A percentile compares a stretch with the other conserved stretches of the same genome.
phyloP scores from a whole-genome alignment of 2,113 vertebrate species.

The Grammatotria lemairii region DNA sequence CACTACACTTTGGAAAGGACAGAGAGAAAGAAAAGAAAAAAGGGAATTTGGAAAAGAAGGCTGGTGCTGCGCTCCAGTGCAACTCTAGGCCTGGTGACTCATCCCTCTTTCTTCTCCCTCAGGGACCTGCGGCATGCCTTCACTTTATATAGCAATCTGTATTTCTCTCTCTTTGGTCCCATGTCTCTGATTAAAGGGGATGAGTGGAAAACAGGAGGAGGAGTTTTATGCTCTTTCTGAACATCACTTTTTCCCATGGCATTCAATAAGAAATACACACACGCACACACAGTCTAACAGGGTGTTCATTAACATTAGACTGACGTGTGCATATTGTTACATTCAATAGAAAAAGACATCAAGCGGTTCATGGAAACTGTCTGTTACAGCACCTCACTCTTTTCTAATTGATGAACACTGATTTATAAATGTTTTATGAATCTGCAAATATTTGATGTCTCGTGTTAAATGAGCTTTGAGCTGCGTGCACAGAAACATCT shows the following conservation, averaged over 20 bases:
- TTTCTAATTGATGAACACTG: not conserved
- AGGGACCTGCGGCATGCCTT: constrained; percentile 59
- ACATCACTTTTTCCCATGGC: constrained; percentile 25
- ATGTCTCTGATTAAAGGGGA: constrained; percentile 39
- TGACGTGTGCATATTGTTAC: not conserved
- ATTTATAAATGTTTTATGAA: not conserved
- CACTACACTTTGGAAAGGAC: not conserved
- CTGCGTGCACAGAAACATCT: not conserved
- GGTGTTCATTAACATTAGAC: not conserved
- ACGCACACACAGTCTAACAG: not conserved
- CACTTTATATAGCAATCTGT: constrained; percentile 66
- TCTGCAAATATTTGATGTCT: not conserved
- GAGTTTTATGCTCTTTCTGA: constrained; percentile 17
- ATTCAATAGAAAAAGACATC: not conserved
- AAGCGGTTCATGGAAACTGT: rapidly evolving
- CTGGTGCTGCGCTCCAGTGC: not conserved
- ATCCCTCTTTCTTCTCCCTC: constrained; percentile 3
- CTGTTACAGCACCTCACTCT: not conserved
- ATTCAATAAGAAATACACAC: not conserved
- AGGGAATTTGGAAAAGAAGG: not conserved
- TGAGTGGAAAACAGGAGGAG: constrained; percentile 26
- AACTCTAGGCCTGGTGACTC: constrained; percentile 43
- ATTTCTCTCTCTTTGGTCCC: not conserved
- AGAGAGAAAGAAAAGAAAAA: not conserved
- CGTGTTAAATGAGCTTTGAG: not conserved